phyloP scores from a whole-genome alignment of 2,113 vertebrate genomes.

The Cisticola juncidis region DNA sequence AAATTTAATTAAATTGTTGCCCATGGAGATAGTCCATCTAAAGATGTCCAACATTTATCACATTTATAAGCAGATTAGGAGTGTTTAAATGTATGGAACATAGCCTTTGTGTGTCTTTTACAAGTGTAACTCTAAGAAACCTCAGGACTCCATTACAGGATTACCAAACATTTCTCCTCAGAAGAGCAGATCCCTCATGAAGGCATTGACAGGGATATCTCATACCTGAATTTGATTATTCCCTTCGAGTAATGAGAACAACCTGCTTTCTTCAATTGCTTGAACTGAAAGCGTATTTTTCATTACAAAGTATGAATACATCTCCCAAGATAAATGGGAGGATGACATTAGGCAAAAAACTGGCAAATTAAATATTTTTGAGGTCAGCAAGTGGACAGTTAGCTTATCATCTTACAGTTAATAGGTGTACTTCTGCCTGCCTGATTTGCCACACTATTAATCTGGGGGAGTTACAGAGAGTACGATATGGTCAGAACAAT shows the following conservation, averaged over 20 bases:
- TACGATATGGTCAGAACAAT: not conserved
- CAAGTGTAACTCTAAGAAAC: not conserved
- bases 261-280: not conserved
- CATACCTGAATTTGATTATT: slow-evolving; percentile 16
- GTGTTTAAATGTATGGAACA: not conserved
- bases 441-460: not conserved
- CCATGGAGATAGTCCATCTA: not conserved
- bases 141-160: not conserved
- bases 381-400: not conserved
- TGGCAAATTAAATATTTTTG: not conserved
- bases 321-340: slow-evolving; percentile 20
- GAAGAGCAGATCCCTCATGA: not conserved
- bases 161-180: not conserved
- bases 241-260: not conserved
- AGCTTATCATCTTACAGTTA: not conserved
- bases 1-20: not conserved
- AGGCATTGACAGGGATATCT: not conserved
- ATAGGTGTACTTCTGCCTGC: not conserved
- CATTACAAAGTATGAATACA: not conserved
- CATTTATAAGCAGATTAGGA: not conserved
- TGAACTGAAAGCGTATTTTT: not conserved
- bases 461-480: not conserved
- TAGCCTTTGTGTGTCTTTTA: not conserved
- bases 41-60: not conserved
- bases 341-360: not conserved